Evolutionary conservation across 2,797 vertebrate species (phyloP).

Genomic region (Schizopygopsis malacanthus): DNA sequence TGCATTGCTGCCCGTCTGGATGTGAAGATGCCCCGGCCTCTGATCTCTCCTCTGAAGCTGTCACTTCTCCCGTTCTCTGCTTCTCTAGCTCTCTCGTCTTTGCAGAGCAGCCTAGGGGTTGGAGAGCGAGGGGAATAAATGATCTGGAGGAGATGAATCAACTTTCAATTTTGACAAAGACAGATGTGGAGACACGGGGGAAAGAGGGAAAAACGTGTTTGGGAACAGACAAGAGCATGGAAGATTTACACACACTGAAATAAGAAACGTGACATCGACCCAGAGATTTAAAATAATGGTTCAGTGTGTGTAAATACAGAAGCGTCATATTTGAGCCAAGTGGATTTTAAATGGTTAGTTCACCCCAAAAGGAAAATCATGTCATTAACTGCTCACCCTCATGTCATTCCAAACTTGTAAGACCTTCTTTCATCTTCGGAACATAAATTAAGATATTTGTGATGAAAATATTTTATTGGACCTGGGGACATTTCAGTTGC

Average conservation of each 20-base stretch:
- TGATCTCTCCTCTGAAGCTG: slow-evolving; percentile 44
- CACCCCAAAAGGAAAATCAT: too few relatives aligned
- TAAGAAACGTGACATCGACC: slow-evolving; percentile 67
- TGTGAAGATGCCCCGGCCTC: slow-evolving; percentile 22
- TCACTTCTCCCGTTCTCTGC: slow-evolving; percentile 36
- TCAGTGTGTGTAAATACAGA: slow-evolving; percentile 41
- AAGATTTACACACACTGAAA: slow-evolving; percentile 32
- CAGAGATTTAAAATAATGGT: slow-evolving; percentile 73
- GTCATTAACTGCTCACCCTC: too few relatives aligned
- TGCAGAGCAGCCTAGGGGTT: slow-evolving; percentile 25
- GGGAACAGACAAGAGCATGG: slow-evolving; percentile 19
- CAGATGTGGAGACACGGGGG: slow-evolving; percentile 49
- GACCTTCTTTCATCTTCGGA: too few relatives aligned
- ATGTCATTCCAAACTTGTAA: too few relatives aligned
- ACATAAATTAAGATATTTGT: too few relatives aligned
- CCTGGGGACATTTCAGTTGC: too few relatives aligned
- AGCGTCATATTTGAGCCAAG: not conserved
- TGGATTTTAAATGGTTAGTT: not conserved
- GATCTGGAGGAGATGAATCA: slow-evolving; percentile 54
- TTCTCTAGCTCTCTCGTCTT: slow-evolving; percentile 27
- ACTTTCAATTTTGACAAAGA: slow-evolving; percentile 60
- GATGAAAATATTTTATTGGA: too few relatives aligned
- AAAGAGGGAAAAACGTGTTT: slow-evolving; percentile 31
- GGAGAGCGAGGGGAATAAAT: slow-evolving; percentile 18
- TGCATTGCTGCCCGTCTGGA: slow-evolving; percentile 16